Evolutionary conservation across 2,113 vertebrate species (phyloP), one percentile per base, ranked within the genome.

Genomic region (Malurus cyaneus): DNA sequence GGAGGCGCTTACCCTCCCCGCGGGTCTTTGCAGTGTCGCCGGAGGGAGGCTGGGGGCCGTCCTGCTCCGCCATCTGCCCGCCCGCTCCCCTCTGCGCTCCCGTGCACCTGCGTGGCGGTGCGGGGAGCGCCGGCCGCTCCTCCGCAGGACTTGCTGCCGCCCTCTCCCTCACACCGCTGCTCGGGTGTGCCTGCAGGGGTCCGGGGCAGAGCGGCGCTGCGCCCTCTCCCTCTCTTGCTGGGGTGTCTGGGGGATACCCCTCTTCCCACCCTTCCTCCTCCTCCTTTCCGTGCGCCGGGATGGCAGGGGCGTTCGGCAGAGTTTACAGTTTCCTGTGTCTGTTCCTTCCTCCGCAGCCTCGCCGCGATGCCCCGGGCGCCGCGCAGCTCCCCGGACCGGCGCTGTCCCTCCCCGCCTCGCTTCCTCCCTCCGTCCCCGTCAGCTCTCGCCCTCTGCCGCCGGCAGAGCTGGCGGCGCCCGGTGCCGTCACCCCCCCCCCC

Each of bases 401-500:
- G 53, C 49, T 46, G 31, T 20, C 56, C n/a, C n/a, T 47, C 71
- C 50, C 81, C 50, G 49, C 69, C 61, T 65, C 76, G 49, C 20
- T 49, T 19, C 23, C 76, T 65, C 47, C 17, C 19, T 70, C 44
- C n/a, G 15, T 31, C 64, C n/a, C 88, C 46, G 60, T 14, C 77
- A 74, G 65, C 86, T 78, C 88, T 92, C 85, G 92, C 89, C 78
- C 86, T 89, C 81, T 95, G 94, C 92, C 53, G 77, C 80, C 57
- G 41, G 76, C 70, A 64, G 70, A 26, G 76, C 88, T 46, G 64
- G 19, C 39, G 34, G 78, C 66, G 39, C 34, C 41, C 77, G 66
- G 47, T 76, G 61, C 66, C 2, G n/a, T n/a, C n/a, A n/a, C 28
- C 2, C 53, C 25, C 41, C 34, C 9, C n/a, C 11, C 24, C 34